A percentile compares a stretch with the other conserved stretches of the same genome.
Conservation (phyloP, 2,888 invertebrate species). For the Saturnia pavonia region DNA sequence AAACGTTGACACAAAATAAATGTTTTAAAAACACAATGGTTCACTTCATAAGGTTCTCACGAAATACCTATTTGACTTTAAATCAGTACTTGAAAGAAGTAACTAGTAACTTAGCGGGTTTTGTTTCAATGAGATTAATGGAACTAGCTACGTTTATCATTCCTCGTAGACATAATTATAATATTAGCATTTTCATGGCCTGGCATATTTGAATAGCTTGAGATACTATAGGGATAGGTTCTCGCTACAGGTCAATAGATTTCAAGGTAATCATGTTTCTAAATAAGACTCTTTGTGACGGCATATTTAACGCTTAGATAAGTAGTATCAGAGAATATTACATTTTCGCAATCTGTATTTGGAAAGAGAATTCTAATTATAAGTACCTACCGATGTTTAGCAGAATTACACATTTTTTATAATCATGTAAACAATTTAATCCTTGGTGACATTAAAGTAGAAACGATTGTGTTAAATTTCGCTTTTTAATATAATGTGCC, state of each 20-base stretch:
- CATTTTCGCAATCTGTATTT: background rate
- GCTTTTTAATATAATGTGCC: too few species aligned
- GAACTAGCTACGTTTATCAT: background rate
- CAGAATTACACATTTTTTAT: background rate
- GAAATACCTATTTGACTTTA: conserved; percentile 55
- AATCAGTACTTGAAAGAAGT: conserved; percentile 38
- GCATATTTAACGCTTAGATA: background rate
- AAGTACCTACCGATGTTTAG: background rate
- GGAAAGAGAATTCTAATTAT: background rate
- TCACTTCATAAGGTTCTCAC: conserved; percentile 51
- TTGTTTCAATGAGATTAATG: background rate
- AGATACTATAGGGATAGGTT: conserved; percentile 22
- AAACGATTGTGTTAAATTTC: background rate
- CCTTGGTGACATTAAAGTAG: background rate
- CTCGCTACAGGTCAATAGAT: conserved; percentile 62
- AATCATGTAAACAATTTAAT: background rate
- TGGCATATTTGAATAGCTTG: background rate
- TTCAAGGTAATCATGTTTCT: conserved; percentile 68
- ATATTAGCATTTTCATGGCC: background rate
- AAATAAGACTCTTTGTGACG: conserved; percentile 5
- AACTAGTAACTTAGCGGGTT: conserved; percentile 8
- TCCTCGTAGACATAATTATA: background rate
- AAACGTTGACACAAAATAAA: conserved; percentile 59
- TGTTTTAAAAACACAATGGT: conserved; percentile 47
- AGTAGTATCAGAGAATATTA: background rate